Evolutionary conservation across 2,888 invertebrate genomes (phyloP).

Genomic region (Trissolcus japonicus): DNA sequence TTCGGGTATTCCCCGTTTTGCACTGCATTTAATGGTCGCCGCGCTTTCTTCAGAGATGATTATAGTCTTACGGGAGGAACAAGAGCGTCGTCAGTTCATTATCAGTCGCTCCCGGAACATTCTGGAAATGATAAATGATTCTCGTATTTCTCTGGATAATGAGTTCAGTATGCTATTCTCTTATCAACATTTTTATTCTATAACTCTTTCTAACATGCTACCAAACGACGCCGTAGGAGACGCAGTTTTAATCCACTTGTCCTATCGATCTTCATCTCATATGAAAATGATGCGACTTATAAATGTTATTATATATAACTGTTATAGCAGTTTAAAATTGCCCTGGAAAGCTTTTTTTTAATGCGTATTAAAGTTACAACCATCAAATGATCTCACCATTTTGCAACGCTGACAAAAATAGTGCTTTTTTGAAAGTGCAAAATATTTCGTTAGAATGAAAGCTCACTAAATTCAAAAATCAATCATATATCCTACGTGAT

Average conservation of each 20-base stretch:
- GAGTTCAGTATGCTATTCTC: slow-evolving; percentile 58
- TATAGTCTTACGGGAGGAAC: slow-evolving; percentile 37
- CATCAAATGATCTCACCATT: no score
- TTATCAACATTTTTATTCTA: slow-evolving; percentile 48
- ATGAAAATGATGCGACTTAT: background rate
- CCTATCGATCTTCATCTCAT: background rate
- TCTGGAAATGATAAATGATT: slow-evolving; percentile 64
- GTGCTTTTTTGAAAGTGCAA: no score
- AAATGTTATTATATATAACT: no score
- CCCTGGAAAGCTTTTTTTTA: no score
- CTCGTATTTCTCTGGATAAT: slow-evolving; percentile 67
- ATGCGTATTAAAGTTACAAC: no score
- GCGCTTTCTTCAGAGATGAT: slow-evolving; percentile 45
- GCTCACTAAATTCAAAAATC: background rate
- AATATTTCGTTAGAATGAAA: no score
- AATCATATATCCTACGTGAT: background rate
- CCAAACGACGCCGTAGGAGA: slow-evolving; percentile 12
- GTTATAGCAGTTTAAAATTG: no score
- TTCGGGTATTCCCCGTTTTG: background rate
- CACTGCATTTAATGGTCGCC: slow-evolving; percentile 38
- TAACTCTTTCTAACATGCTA: slow-evolving; percentile 16
- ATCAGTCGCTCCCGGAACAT: slow-evolving; percentile 41
- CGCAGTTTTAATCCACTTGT: slow-evolving; percentile 20
- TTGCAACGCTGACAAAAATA: no score
- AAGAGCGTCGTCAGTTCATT: slow-evolving; percentile 50